Evolutionary conservation across 2,888 invertebrate species (phyloP), one percentile per base, ranked within the genome.

Genomic region (Bellardia pandia): DNA sequence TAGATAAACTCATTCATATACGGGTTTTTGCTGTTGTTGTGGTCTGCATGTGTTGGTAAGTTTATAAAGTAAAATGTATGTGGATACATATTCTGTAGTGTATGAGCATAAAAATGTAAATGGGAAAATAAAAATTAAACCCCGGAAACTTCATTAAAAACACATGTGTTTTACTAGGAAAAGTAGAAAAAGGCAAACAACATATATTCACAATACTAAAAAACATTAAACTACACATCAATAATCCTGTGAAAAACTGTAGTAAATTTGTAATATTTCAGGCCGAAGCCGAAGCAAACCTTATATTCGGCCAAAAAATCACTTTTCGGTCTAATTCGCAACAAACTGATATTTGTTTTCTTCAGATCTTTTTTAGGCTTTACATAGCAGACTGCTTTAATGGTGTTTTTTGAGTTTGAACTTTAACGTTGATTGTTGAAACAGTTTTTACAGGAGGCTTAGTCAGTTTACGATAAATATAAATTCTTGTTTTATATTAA

Each of bases 121-220:
- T 7, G 14, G 40, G 16, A 58, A 48, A 69, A 33, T 53, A 40
- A 56, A 33, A 48, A 33, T 33, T 45, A 5, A 56, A 74, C 51
- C 60, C 30, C 58, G 48, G 68, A 77, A 81, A 81, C 72, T 86
- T 77, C 45, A 81, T 81, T 81, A 86, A 77, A 81, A 72, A 60
- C 77, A 77, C 72, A 77, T 86, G 86, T 77, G 86, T 58, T 85
- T 30, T 71, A 51, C 69, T 23, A 58, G 64, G 8, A 56, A 56
- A 62, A 37, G 68, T 45, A 42, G 3, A 45, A 37, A 62, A 7
- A 9, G n/a, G n/a, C 2, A 40, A 62, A 62, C 7, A 6, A 42
- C 51, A 48, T 33, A 45, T 45, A 71, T 16, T 3, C 45, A 51
- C 7, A 56, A 58, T 58, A 40, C 51, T 68, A 30, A 66, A 42